Percentiles rank a stretch among this genome's conserved stretches.
phyloP scores from a whole-genome alignment of 1,140 invertebrate species.

The Psilanteris sp. region DNA sequence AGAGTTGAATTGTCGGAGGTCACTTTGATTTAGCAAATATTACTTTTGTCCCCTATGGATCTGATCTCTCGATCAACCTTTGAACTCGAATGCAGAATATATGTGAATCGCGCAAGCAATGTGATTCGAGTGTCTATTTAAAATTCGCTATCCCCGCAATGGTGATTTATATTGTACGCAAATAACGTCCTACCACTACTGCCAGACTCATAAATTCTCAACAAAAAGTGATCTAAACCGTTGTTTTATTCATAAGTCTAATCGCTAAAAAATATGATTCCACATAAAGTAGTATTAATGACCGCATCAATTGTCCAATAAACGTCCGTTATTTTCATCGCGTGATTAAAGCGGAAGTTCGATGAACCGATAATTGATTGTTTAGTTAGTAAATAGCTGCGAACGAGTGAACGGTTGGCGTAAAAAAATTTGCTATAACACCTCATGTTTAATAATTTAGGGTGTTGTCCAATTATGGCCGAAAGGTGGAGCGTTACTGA shows the following conservation, averaged over 20 bases:
- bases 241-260: too few species aligned
- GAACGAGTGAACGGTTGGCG: not conserved
- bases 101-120: not conserved
- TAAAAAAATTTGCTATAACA: too few species aligned
- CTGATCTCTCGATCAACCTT: slow-evolving; percentile 21
- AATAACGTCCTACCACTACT: not conserved
- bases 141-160: not conserved
- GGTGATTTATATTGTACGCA: slow-evolving; percentile 6
- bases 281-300: too few species aligned
- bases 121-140: not conserved
- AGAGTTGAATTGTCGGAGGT: slow-evolving; percentile 27
- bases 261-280: too few species aligned
- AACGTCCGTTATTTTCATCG: too few species aligned
- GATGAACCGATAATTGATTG: not conserved
- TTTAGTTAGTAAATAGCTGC: not conserved
- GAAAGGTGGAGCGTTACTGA: too few species aligned
- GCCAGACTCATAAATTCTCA: slow-evolving; percentile 1
- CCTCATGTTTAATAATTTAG: too few species aligned
- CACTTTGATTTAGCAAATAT: slow-evolving; percentile 36
- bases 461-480: too few species aligned
- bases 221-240: slow-evolving; percentile 1
- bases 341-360: too few species aligned
- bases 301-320: too few species aligned
- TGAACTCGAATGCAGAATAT: not conserved
- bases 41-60: slow-evolving; percentile 3